Evolutionary conservation across 2,888 invertebrate genomes (phyloP).

Genomic region (Limnephilus auricula): DNA sequence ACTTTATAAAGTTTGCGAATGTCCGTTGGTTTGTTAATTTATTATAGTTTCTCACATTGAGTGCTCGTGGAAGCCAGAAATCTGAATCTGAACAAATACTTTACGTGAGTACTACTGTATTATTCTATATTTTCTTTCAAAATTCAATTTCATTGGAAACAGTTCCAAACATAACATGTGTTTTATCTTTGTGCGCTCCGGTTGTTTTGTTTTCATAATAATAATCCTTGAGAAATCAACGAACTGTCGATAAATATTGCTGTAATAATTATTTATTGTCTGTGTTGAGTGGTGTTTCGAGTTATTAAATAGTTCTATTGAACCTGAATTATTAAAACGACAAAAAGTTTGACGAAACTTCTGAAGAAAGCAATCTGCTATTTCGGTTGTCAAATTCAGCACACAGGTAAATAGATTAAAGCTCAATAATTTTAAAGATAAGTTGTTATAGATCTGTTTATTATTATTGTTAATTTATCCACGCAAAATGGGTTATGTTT

Average conservation of each 20-base stretch:
- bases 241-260: background rate
- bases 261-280: background rate
- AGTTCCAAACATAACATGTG: conserved; percentile 26
- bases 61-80: background rate
- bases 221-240: background rate
- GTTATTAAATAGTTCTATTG: background rate
- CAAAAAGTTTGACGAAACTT: background rate
- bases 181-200: background rate
- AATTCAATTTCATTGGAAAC: conserved; percentile 9
- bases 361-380: background rate
- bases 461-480: too few species aligned
- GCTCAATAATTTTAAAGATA: background rate
- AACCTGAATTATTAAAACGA: background rate
- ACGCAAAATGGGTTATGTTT: background rate
- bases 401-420: background rate
- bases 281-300: background rate
- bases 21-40: conserved; percentile 36
- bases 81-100: background rate
- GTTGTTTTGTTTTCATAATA: background rate
- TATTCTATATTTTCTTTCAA: background rate
- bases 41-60: background rate
- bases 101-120: background rate
- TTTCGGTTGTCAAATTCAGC: background rate
- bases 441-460: too few species aligned
- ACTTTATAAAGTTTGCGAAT: conserved; percentile 54